These are phyloP conservation scores for Andrena praecox DNA, from an alignment of 2,888 invertebrate genomes.

Conservation along the genomic window DNA sequence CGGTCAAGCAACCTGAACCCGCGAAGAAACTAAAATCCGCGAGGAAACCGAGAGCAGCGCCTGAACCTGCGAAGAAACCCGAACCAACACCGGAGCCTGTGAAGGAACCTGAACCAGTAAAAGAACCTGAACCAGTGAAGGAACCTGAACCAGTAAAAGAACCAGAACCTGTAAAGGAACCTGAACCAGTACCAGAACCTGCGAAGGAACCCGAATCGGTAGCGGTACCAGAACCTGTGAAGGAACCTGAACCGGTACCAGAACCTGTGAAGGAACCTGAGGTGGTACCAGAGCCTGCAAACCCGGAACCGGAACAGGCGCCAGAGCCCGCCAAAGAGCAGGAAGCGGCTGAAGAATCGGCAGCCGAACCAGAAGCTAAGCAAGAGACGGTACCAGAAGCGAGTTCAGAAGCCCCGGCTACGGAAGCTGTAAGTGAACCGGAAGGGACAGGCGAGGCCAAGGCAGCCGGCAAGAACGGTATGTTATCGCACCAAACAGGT, in stretches of 20 bases:
- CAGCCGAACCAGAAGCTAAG: constrained; percentile 37
- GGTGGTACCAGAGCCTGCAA: constrained; percentile 57
- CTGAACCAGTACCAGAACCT: constrained; percentile 41
- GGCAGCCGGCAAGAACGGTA: constrained; percentile 69
- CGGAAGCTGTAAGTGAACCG: constrained; percentile 68
- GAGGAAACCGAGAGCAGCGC: constrained; percentile 16
- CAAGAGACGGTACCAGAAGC: constrained; percentile 40
- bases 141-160: constrained; percentile 44
- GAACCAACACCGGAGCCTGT: constrained; percentile 42
- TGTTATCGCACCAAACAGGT: constrained; percentile 51
- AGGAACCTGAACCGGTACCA: constrained; percentile 26
- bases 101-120: constrained; percentile 54
- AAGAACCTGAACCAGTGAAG: constrained; percentile 31
- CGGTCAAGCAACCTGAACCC: constrained; percentile 44
- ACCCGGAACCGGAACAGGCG: constrained; percentile 54
- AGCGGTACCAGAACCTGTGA: constrained; percentile 3
- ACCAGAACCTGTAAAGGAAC: constrained; percentile 45
- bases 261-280: constrained; percentile 29
- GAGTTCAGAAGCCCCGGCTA: constrained; percentile 17
- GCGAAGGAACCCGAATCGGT: constrained; percentile 36
- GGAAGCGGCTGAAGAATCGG: constrained; percentile 62
- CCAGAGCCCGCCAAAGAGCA: constrained; percentile 42
- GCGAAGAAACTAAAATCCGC: constrained; percentile 40
- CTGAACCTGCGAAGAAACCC: constrained; percentile 41
- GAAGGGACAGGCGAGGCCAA: constrained; percentile 66